Evolutionary conservation across 2,888 invertebrate species (phyloP), one percentile per base, ranked within the genome.

Genomic region (Tanypteryx hageni): DNA sequence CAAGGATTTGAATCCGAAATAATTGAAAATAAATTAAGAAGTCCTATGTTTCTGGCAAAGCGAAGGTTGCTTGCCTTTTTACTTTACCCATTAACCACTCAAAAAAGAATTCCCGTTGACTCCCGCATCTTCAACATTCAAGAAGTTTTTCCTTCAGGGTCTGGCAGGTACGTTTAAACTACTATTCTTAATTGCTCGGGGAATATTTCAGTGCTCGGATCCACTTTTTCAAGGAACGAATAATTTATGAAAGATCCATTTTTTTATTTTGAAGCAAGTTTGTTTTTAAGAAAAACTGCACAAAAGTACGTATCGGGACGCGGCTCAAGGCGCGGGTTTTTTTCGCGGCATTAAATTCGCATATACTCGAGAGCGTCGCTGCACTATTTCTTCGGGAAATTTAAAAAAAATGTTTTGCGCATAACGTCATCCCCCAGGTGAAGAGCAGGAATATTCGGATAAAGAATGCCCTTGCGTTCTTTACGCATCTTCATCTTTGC

Each of bases 341-440:
- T 22, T 44, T 44, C 44, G 44, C 44, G 44, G 44, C 44, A 44
- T 44, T 44, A 44, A 44, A 44, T 44, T 44, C 44, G 44, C 44
- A 44, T 44, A 44, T 44, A 44, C 44, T 44, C 44, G 13, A 27
- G 76, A 76, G 76, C 27, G 16, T 76, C 27, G 22, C 27, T 27
- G 68, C 68, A 4, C 10, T 44, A 44, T 44, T 44, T 5, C 44
- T 44, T 44, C 44, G 44, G n/a, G 44, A 44, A 44, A 3, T 44
- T 44, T 44, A 44, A 44, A 44, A 44, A 44, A 44, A 44, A 44
- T 44, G 44, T 44, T 44, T 4, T 76, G 22, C 14, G 8, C 76
- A 76, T 76, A 22, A 76, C 76, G 11, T 76, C 76, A 76, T 76
- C 27, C 27, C 76, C 76, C 22, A 76, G 76, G 76, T 76, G 76